A percentile compares a stretch with the other conserved stretches of the same genome.
Evolutionary conservation across 2,888 invertebrate genomes (phyloP).

Genomic region (Busseola fusca): DNA sequence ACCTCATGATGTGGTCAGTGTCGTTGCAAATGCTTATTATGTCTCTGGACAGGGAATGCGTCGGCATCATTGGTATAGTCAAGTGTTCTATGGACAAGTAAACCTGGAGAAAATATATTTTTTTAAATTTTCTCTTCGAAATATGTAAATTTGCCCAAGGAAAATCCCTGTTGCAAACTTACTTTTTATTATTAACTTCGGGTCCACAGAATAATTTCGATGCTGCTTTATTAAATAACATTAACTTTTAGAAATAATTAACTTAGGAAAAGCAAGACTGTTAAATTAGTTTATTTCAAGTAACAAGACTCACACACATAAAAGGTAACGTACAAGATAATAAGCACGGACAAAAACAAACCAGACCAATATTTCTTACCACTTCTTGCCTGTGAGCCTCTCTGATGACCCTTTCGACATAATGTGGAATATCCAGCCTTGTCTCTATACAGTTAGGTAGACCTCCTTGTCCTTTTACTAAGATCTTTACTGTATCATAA

Average conservation of each 20-base stretch:
- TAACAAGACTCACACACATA: too few species aligned
- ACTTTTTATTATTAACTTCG: neutral
- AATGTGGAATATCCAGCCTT: conserved; percentile 80
- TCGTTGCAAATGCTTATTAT: conserved; percentile 82
- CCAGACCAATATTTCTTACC: conserved; percentile 68
- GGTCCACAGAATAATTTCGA: neutral
- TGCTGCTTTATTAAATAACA: neutral
- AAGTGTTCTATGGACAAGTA: conserved; percentile 81
- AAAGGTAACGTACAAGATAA: too few species aligned
- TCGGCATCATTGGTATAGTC: conserved; percentile 79
- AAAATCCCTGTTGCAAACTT: neutral
- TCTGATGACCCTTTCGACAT: conserved; percentile 76
- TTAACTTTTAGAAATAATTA: neutral
- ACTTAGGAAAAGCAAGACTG: neutral
- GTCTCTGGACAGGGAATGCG: conserved; percentile 82
- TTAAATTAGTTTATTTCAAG: too few species aligned
- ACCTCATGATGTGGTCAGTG: conserved; percentile 80
- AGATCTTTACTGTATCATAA: conserved; percentile 80
- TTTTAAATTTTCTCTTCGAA: neutral
- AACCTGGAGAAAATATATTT: conserved; percentile 69
- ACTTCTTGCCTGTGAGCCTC: conserved; percentile 73
- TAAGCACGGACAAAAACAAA: too few species aligned
- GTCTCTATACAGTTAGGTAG: conserved; percentile 82
- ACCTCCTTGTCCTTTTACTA: conserved; percentile 83
- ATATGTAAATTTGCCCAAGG: neutral